Base-by-base conservation (phyloP, 2,797 vertebrate species). In the Xenopus petersii region DNA sequence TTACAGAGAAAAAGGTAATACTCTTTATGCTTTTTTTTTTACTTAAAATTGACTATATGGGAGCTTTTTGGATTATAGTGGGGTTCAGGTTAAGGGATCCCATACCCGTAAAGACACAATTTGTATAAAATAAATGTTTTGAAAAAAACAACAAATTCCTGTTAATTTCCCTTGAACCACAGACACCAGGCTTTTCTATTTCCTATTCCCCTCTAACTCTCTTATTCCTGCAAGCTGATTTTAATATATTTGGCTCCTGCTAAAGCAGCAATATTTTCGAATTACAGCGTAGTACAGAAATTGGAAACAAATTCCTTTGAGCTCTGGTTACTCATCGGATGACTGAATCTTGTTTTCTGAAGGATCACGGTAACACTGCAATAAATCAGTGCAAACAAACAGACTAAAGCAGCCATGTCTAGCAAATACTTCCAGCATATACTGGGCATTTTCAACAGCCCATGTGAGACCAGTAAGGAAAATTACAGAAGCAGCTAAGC, bases 221-320 rank as follows among this genome's bases (percentile, higher is more conserved):
- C 21, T 21, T 21, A 21, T 73, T 21, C 42, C 49, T 33, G 8
- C 55, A 49, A 58, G 42, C 65, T 69, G 70, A 56, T 51, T 73
- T 64, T 58, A 46, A 60, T 62, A 9, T 21, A 9, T 33, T 54
- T 47, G 13, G 13, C 10, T 21, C 51, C 21, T 58, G 66, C 62
- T 48, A 15, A 49, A 47, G 51, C 26, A 58, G n/a, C 26, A 60
- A 51, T 9, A 36, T 49, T 24, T 48, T 26, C 60, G 26, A 30
- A 21, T 16, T 60, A 66, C 16, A 21, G 70, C 21, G 73, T n/a
- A 49, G 49, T 67, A 11, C 51, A 51, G 48, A 73, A 64, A 59
- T 69, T 70, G 46, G 16, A 73, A 64, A 59, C 49, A 4, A 73
- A 69, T 73, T 78, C 60, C 66, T 12, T 17, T 11, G 61, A 64